Conservation (phyloP, 2,113 vertebrate species). For the Lonchura striata region DNA sequence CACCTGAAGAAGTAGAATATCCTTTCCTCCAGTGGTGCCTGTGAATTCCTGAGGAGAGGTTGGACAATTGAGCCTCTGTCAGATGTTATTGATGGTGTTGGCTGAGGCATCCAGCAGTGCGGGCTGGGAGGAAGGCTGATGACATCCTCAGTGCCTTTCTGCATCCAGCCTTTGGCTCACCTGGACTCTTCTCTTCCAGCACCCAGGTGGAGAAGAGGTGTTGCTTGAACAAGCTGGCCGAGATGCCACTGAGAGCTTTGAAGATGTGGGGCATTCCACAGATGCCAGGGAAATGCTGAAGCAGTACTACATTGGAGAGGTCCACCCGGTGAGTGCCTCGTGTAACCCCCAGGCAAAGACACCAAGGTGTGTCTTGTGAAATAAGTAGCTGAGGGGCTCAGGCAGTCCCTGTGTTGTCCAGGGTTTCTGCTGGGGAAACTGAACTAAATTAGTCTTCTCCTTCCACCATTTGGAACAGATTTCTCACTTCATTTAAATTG, state of each 20-base stretch:
- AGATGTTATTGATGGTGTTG: background rate
- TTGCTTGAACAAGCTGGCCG: constrained; percentile 88
- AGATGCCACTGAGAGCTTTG: constrained; percentile 93
- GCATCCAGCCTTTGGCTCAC: background rate
- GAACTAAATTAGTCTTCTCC: background rate
- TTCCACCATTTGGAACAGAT: background rate
- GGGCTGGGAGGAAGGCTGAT: background rate
- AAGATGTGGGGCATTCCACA: constrained; percentile 92
- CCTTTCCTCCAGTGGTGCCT: background rate
- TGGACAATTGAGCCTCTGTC: background rate
- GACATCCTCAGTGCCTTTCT: background rate
- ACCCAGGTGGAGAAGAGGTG: constrained; percentile 95
- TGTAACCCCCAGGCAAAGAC: no score
- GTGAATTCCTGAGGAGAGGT: background rate
- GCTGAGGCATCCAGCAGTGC: fast-evolving
- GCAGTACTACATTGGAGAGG: constrained; percentile 88
- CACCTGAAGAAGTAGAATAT: background rate
- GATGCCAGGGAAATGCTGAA: constrained; percentile 94
- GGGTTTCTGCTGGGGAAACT: background rate
- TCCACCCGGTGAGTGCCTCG: constrained; percentile 82
- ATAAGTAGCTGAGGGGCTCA: background rate
- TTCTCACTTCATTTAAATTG: background rate
- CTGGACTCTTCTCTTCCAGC: constrained; percentile 72
- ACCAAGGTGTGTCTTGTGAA: background rate
- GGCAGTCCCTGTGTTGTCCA: background rate